These are phyloP conservation scores for Electrophaes corylata DNA, from an alignment of 2,888 invertebrate genomes.

Conservation along the genomic window DNA sequence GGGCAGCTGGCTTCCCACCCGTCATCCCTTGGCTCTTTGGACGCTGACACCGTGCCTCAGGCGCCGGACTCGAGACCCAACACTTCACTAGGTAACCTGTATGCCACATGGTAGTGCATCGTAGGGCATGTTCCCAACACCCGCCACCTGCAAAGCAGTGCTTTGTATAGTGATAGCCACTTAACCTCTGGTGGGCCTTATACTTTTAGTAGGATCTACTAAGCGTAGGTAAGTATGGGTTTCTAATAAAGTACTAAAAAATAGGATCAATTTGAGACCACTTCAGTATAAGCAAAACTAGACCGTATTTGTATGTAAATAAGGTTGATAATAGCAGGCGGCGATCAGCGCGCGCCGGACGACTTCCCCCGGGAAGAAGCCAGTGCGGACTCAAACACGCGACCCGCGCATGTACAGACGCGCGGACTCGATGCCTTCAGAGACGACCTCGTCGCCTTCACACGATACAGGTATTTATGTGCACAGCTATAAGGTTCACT, in stretches of 20 bases:
- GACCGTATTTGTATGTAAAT: neutral
- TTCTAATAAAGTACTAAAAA: too few relatives aligned
- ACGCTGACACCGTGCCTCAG: constrained; percentile 52
- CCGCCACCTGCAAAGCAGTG: too few relatives aligned
- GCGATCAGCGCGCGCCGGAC: constrained; percentile 58
- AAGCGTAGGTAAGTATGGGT: too few relatives aligned
- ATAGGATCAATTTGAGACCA: too few relatives aligned
- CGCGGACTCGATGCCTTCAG: constrained; percentile 89
- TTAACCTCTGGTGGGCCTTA: too few relatives aligned
- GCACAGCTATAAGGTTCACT: too few relatives aligned
- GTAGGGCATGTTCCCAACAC: too few relatives aligned
- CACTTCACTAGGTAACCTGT: constrained; percentile 25
- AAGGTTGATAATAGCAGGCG: constrained; percentile 26
- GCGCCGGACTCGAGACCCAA: constrained; percentile 38
- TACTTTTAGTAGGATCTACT: too few relatives aligned
- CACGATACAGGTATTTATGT: constrained; percentile 80
- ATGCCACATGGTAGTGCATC: neutral
- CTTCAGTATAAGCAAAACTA: neutral
- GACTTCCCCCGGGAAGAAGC: constrained; percentile 10
- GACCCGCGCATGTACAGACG: constrained; percentile 31
- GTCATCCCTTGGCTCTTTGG: constrained; percentile 13
- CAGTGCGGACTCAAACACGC: constrained; percentile 42
- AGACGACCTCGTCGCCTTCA: constrained; percentile 94
- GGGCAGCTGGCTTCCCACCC: constrained; percentile 32
- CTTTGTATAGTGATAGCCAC: too few relatives aligned